Percentiles rank a stretch among this genome's conserved stretches.
Evolutionary conservation across 1,140 invertebrate species (phyloP).

Genomic region (Anoplolepis gracilipes): DNA sequence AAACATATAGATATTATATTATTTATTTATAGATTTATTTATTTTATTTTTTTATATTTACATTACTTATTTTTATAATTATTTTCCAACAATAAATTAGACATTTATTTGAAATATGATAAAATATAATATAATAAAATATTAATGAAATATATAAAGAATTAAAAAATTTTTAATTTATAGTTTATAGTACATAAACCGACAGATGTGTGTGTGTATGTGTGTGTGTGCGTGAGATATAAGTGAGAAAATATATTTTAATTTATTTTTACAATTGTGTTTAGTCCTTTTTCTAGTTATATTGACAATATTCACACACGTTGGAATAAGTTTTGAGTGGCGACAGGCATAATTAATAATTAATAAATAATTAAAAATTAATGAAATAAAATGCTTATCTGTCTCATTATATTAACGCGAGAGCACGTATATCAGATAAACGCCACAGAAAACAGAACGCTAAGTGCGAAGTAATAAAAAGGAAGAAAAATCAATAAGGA

Average conservation of each 20-base stretch:
- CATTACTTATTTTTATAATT: neutral
- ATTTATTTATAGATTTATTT: neutral
- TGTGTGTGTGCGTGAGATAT: neutral
- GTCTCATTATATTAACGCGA: neutral
- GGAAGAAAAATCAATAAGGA: constrained; percentile 10
- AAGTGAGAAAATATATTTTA: neutral
- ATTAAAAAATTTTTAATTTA: no score
- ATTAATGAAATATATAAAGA: neutral
- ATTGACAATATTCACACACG: neutral
- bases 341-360: neutral
- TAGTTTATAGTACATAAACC: no score
- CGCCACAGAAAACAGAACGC: neutral
- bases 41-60: neutral
- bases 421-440: neutral
- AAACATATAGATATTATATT: neutral
- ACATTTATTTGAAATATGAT: neutral
- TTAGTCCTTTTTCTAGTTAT: neutral
- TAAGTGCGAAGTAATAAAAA: constrained; percentile 38
- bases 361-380: no score
- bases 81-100: neutral
- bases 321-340: neutral
- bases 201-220: no score
- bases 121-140: no score
- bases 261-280: neutral
- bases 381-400: constrained; percentile 17